A percentile compares a stretch with the other conserved stretches of the same genome.
Evolutionary conservation across 1,140 invertebrate genomes (phyloP).

Genomic region (Samia ricini): DNA sequence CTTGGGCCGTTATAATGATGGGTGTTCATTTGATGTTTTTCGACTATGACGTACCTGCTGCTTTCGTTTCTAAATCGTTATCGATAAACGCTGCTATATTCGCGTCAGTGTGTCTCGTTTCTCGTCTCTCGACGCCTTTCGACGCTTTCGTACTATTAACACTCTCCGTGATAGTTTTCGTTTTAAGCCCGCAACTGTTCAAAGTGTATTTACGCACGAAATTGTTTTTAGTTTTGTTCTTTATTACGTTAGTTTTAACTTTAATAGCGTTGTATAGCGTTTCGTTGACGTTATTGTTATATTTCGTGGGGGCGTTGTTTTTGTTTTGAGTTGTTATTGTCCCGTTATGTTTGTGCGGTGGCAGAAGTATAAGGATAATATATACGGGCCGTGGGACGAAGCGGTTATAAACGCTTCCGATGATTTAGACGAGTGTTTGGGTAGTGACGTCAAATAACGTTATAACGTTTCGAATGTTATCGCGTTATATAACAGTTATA

Average conservation of each 20-base stretch:
- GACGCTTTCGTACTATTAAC: conserved; percentile 94
- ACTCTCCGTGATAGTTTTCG: conserved; percentile 92
- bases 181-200: conserved; percentile 90
- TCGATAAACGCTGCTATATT: conserved; percentile 95
- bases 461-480: not conserved
- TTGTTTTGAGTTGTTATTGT: conserved; percentile 86
- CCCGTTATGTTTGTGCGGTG: conserved; percentile 88
- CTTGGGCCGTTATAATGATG: conserved; percentile 92
- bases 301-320: conserved; percentile 80
- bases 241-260: conserved; percentile 55
- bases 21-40: conserved; percentile 93
- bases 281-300: conserved; percentile 78
- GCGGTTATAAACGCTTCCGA: conserved; percentile 84
- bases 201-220: conserved; percentile 76
- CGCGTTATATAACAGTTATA: too few species aligned
- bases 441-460: not conserved
- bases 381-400: conserved; percentile 97
- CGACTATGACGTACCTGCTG: conserved; percentile 92
- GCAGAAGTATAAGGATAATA: conserved; percentile 94
- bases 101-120: conserved; percentile 95
- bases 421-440: conserved; percentile 64
- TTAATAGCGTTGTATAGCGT: conserved; percentile 78
- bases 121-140: conserved; percentile 88
- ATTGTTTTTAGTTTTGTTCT: conserved; percentile 46
- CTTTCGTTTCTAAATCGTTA: conserved; percentile 89